A percentile compares a stretch with the other conserved stretches of the same genome.
These are phyloP conservation scores for Drosophila mojavensis DNA, from an alignment of 1,140 invertebrate genomes.

Conservation along the genomic window DNA sequence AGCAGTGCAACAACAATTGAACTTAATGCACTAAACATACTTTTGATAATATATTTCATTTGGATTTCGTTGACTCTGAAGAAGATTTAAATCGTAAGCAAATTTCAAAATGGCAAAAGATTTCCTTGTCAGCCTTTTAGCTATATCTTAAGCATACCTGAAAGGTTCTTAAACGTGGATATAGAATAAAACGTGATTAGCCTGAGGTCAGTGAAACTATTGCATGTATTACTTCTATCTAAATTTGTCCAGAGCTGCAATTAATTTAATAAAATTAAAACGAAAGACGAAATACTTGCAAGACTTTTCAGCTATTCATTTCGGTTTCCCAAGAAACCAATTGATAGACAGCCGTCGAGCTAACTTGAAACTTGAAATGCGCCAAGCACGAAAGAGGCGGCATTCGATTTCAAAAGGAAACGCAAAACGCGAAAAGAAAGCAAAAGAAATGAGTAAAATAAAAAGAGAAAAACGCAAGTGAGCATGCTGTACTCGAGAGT, in stretches of 20 bases:
- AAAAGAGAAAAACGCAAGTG: not conserved
- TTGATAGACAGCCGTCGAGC: slow-evolving; percentile 20
- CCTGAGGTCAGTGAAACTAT: too few relatives aligned
- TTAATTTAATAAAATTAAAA: slow-evolving; percentile 41
- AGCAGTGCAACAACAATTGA: not conserved
- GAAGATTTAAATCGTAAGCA: too few relatives aligned
- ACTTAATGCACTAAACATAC: not conserved
- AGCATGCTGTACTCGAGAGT: too few relatives aligned
- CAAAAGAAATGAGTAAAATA: not conserved
- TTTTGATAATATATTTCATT: not conserved
- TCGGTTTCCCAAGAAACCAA: slow-evolving; percentile 35
- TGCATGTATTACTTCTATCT: too few relatives aligned
- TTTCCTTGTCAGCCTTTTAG: too few relatives aligned
- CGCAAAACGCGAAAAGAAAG: slow-evolving; percentile 4
- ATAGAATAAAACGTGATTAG: too few relatives aligned
- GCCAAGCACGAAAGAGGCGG: not conserved
- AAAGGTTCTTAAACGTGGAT: too few relatives aligned
- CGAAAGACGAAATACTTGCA: slow-evolving; percentile 4
- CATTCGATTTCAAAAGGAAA: slow-evolving; percentile 43
- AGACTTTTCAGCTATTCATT: slow-evolving; percentile 4
- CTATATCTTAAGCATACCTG: too few relatives aligned
- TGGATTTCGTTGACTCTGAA: not conserved
- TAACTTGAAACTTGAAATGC: slow-evolving; percentile 33
- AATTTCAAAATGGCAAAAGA: too few relatives aligned
- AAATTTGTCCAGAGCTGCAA: slow-evolving; percentile 27